Evolutionary conservation across 2,888 invertebrate species (phyloP).

Genomic region (Pycnomerus fuliginosus): DNA sequence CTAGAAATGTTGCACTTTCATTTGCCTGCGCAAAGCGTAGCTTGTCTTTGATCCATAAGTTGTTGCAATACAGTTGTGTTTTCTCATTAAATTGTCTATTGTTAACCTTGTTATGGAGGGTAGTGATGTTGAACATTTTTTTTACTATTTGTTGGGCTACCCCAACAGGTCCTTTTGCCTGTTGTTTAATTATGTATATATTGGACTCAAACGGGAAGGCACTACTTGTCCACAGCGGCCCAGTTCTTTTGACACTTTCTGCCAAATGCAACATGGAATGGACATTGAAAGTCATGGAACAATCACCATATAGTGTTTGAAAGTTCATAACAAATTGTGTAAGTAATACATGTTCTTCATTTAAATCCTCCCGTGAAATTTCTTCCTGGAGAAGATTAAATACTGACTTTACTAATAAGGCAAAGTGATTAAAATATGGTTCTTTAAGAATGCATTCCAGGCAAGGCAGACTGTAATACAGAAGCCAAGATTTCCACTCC

Average conservation of each 20-base stretch:
- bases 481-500: neutral
- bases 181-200: neutral
- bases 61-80: neutral
- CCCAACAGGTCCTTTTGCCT: neutral
- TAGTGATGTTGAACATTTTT: neutral
- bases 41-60: neutral
- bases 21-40: neutral
- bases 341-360: neutral
- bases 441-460: neutral
- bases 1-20: neutral
- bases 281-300: constrained; percentile 1
- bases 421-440: neutral
- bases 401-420: neutral
- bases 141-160: neutral
- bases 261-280: neutral
- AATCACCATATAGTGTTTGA: neutral
- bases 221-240: constrained; percentile 1
- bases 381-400: neutral
- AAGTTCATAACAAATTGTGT: neutral
- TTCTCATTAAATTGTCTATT: constrained; percentile 1
- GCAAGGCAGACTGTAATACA: neutral
- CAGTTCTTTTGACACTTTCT: neutral
- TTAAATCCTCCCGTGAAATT: neutral
- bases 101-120: neutral
- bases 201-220: neutral